These are phyloP conservation scores for Saturnia pavonia DNA, from an alignment of 2,888 invertebrate genomes.

Conservation along the genomic window DNA sequence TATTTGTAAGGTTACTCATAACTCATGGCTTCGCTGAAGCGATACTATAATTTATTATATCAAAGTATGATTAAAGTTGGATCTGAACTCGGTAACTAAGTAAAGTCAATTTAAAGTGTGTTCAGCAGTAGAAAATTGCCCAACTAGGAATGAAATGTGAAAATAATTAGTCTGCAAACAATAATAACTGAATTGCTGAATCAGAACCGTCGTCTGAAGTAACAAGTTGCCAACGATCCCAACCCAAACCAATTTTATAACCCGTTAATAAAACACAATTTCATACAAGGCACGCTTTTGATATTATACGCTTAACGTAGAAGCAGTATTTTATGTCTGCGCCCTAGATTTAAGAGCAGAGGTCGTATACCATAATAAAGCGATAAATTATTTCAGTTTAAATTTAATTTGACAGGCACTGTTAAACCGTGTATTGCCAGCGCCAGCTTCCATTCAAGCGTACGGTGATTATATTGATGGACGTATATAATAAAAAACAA, in stretches of 20 bases:
- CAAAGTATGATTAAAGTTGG: slow-evolving; percentile 30
- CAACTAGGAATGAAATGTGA: slow-evolving; percentile 56
- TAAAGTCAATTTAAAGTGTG: slow-evolving; percentile 42
- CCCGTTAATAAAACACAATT: slow-evolving; percentile 80
- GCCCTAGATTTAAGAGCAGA: slow-evolving; percentile 68
- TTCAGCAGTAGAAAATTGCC: slow-evolving; percentile 51
- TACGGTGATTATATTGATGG: slow-evolving; percentile 4
- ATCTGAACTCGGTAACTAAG: slow-evolving; percentile 32
- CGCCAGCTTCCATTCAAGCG: slow-evolving; percentile 9
- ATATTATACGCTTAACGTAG: slow-evolving; percentile 60
- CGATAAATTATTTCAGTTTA: slow-evolving; percentile 79
- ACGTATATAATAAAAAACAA: not conserved
- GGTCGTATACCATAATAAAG: slow-evolving; percentile 75
- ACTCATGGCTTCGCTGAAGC: not conserved
- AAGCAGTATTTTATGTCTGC: slow-evolving; percentile 75
- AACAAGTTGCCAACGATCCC: slow-evolving; percentile 75
- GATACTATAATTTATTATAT: slow-evolving; percentile 23
- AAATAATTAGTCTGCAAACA: slow-evolving; percentile 68
- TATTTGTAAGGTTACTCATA: not conserved
- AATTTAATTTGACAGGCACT: slow-evolving; percentile 72
- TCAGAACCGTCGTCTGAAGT: slow-evolving; percentile 59
- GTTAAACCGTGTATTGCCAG: not conserved
- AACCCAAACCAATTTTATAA: slow-evolving; percentile 73
- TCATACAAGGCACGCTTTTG: slow-evolving; percentile 66
- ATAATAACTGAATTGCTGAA: slow-evolving; percentile 63